phyloP scores from a whole-genome alignment of 2,797 vertebrate genomes.

The Sarcophilus harrisii region DNA sequence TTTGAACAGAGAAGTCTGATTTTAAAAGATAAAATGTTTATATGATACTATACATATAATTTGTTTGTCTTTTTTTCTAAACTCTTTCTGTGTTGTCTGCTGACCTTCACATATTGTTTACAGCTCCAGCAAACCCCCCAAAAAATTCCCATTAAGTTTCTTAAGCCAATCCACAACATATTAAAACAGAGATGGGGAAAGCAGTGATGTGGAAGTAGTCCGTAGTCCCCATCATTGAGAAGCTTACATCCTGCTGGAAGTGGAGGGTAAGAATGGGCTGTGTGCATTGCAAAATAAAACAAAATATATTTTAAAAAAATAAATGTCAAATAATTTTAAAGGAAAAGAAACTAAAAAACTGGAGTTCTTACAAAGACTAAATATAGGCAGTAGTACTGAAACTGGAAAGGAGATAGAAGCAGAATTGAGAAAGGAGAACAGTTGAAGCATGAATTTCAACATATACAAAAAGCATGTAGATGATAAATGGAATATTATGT shows the following conservation, averaged over 20 bases:
- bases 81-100: background rate
- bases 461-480: background rate
- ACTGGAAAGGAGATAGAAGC: background rate
- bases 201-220: background rate
- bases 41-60: background rate
- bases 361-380: background rate
- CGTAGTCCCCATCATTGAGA: background rate
- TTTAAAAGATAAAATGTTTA: background rate
- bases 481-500: background rate
- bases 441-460: background rate
- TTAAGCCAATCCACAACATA: background rate
- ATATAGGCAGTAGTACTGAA: background rate
- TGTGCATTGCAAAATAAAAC: background rate
- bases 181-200: background rate
- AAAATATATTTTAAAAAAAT: background rate
- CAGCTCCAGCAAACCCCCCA: background rate
- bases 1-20: background rate
- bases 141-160: background rate
- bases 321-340: background rate
- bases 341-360: background rate
- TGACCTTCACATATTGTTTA: background rate
- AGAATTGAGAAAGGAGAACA: background rate
- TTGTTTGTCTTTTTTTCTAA: background rate
- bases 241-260: background rate
- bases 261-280: background rate